phyloP scores from a whole-genome alignment of 2,113 vertebrate genomes.

The Mormyrus iriodes region DNA sequence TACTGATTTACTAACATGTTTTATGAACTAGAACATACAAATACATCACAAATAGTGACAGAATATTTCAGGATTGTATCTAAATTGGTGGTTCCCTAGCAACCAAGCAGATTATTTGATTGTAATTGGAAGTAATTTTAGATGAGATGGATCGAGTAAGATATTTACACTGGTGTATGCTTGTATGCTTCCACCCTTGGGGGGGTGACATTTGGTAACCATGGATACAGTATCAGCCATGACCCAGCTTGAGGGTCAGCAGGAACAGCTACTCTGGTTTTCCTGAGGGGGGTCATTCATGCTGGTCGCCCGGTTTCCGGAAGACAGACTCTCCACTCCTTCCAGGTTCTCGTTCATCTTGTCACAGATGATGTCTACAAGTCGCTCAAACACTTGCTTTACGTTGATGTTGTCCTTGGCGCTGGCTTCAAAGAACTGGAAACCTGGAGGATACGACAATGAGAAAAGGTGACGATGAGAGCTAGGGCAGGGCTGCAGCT shows the following conservation, averaged over 20 bases:
- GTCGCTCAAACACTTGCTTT: constrained; percentile 80
- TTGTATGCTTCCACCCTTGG: neutral
- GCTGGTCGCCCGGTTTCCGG: constrained; percentile 45
- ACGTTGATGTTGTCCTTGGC: constrained; percentile 86
- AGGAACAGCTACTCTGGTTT: constrained; percentile 64
- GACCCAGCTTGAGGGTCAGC: constrained; percentile 47
- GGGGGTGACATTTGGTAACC: neutral
- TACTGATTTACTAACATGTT: neutral
- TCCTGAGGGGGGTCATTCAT: constrained; percentile 54
- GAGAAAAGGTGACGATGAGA: neutral
- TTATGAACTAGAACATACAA: neutral
- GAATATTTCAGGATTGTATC: neutral
- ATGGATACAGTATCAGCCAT: neutral
- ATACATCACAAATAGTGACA: neutral
- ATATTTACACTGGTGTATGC: neutral
- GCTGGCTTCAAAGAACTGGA: constrained; percentile 83
- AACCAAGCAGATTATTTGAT: neutral
- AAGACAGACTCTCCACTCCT: constrained; percentile 46
- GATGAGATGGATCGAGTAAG: neutral
- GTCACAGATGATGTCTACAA: constrained; percentile 80
- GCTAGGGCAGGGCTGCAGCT: neutral
- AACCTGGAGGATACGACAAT: constrained; percentile 55
- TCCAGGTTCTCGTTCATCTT: constrained; percentile 81
- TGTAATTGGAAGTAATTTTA: neutral
- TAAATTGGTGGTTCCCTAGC: neutral